Evolutionary conservation across 2,797 vertebrate genomes (phyloP).

Genomic region (Urosaurus nigricauda): DNA sequence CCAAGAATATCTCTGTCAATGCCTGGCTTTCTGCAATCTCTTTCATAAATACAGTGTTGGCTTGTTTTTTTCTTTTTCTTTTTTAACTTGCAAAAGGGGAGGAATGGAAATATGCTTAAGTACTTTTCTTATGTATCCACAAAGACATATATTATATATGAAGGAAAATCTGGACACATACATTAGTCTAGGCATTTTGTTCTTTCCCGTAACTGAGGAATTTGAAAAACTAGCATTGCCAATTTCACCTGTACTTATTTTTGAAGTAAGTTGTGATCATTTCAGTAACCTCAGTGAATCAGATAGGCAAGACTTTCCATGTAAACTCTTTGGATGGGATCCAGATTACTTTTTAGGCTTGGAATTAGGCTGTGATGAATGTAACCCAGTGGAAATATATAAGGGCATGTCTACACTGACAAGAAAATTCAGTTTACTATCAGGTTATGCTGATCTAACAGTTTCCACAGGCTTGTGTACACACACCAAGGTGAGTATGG

Average conservation of each 20-base stretch:
- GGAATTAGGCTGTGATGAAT: neutral
- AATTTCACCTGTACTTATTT: neutral
- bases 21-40: slow-evolving; percentile 1
- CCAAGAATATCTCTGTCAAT: slow-evolving; percentile 10
- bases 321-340: neutral
- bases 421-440: no score
- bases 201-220: neutral
- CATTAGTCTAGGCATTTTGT: neutral
- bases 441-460: no score
- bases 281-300: neutral
- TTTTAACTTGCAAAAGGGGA: neutral
- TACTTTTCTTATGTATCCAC: neutral
- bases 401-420: neutral
- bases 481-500: no score
- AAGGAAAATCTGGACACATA: neutral
- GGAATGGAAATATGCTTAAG: neutral
- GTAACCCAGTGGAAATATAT: neutral
- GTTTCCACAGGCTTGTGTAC: no score
- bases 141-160: neutral
- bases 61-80: neutral
- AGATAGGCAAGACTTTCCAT: neutral
- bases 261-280: neutral
- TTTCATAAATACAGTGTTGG: slow-evolving; percentile 12
- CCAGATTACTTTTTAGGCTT: neutral
- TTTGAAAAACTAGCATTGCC: neutral